Base-by-base conservation (phyloP, 2,797 vertebrate species). In the Sitta carolinensis region DNA sequence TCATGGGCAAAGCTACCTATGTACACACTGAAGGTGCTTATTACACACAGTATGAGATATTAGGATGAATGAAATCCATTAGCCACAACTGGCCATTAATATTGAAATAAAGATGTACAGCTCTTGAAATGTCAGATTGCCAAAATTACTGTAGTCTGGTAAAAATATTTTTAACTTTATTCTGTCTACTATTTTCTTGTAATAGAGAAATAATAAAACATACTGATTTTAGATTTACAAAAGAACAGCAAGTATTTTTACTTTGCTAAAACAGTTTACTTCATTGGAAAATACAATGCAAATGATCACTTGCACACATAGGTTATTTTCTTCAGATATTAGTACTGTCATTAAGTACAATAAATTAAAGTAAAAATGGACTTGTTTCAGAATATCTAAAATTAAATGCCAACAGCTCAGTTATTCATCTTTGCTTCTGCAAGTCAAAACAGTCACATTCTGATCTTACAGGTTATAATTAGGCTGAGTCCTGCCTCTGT, bases 371-470 rank as follows among this genome's bases (percentile, higher is more conserved):
- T 43, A n/a, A 84, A 59, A 91, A 93, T 58, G n/a, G 80, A 73
- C 59, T 2, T 2, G 70, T 32, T 73, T 90, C 30, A 50, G 52
- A 66, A 43, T 75, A 93, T 45, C 66, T 84, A 62, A 91, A 95
- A 78, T 87, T 70, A 84, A 91, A 91, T 70, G 61, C 26, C 62
- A 91, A 73, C 84, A 81, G 63, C 77, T 89, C 52, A 64, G 27
- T 92, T 95, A 91, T 89, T 94, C 73, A 75, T 86, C 62, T 55
- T 66, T n/a, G 63, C 59, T 94, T 88, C 79, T 94, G 89, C 91
- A 96, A 95, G 82, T 94, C 94, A 86, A 94, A 96, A 91, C 84
- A 93, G 89, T 67, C 91, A 76, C 69, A 92, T 88, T 86, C 85
- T 94, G 82, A 86, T 90, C 79, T 75, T 82, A 74, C 59, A 78